Base-by-base conservation (phyloP, 23 tunicate species). In the Ciona savignyi region DNA sequence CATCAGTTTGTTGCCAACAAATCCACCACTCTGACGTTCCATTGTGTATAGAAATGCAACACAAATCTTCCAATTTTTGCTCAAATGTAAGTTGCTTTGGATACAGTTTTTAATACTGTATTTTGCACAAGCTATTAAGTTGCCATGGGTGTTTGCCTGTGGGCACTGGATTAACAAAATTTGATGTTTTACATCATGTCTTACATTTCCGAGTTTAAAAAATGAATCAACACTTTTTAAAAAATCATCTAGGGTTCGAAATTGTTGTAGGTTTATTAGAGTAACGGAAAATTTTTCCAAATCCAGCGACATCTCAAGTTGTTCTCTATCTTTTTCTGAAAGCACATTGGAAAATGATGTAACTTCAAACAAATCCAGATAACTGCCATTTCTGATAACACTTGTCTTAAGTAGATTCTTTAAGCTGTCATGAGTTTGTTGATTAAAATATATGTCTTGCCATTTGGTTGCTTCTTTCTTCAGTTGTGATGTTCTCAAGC, bases 121-220 rank as follows among this genome's bases (percentile, higher is more conserved):
- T 63, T 80, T 85, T 27, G 95, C 82, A 81, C 95, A 87, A 60
- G 95, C 77, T 26, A 81, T 81, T 1, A 87, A 72, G 62, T 81
- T 78, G 2, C 77, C 34, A 35, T 81, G 78, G 30, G 65, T 49
- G 22, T 81, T 71, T 15, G 86, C 86, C 69, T 87, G 86, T 1
- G 86, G 82, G 71, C 95, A 87, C 56, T 87, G 95, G 0, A 87
- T 81, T 1, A 87, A 74, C 67, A 87, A 49, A 29, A 81, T 33
- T 23, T 6, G 67, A 29, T 25, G 79, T 22, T 23, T 9, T 22
- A 66, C 34, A 23, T 70, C 34, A 67, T 74, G 34, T 0, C 30
- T 33, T 27, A 30, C 1, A 1, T 51, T 11, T 35, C 31, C 33
- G 20, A 30, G 29, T 42, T 61, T 32, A 67, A 86, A 79, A 74